A percentile compares a stretch with the other conserved stretches of the same genome.
phyloP scores from a whole-genome alignment of 2,888 invertebrate genomes.

The Slavum lentiscoides region DNA sequence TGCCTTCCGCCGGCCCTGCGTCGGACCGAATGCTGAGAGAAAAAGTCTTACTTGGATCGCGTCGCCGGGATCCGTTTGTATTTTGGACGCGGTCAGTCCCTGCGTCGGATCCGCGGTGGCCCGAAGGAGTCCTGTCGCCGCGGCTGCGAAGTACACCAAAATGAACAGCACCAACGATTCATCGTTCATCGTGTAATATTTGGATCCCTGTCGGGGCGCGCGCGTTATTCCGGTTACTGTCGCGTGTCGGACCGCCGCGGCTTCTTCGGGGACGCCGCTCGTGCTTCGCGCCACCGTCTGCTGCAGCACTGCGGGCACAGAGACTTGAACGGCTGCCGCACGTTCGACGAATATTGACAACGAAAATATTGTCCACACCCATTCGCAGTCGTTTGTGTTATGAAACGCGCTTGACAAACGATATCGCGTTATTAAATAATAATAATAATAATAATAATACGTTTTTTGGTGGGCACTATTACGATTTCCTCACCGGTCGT shows the following conservation, averaged over 20 bases:
- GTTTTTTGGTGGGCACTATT: conserved; percentile 31
- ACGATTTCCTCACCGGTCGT: conserved; percentile 40
- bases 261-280: conserved; percentile 2
- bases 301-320: not conserved
- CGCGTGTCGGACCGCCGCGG: not conserved
- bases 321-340: not conserved
- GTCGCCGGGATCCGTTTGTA: conserved; percentile 7
- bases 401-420: conserved; percentile 9
- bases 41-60: conserved; percentile 14
- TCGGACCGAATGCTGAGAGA: too few species aligned
- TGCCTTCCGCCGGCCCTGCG: too few species aligned
- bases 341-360: not conserved
- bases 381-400: not conserved
- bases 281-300: not conserved
- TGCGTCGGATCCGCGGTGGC: not conserved
- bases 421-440: conserved; percentile 38
- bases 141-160: conserved; percentile 33
- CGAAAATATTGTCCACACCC: conserved; percentile 12
- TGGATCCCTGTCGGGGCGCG: not conserved
- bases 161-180: conserved; percentile 26
- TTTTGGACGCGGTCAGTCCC: not conserved
- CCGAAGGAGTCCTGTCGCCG: not conserved
- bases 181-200: not conserved
- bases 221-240: too few species aligned
- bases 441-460: conserved; percentile 23